Evolutionary conservation across 2,113 vertebrate species (phyloP).

Genomic region (Hippocampus mohnikei): DNA sequence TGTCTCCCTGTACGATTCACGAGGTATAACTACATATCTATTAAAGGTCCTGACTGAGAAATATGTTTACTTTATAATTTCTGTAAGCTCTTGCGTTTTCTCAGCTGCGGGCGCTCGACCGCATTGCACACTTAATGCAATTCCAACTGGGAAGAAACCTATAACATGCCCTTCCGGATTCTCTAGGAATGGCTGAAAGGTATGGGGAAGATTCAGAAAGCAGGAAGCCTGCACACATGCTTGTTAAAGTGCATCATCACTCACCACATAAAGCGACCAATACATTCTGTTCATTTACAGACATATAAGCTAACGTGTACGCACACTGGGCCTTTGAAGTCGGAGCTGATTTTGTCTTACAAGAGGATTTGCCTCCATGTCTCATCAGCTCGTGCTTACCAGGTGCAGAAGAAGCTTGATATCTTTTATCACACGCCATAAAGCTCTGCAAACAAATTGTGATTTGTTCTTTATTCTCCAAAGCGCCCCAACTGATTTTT

Average conservation of each 20-base stretch:
- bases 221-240: background rate
- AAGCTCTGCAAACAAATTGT: constrained; percentile 24
- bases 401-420: constrained; percentile 19
- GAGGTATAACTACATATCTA: background rate
- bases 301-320: constrained; percentile 10
- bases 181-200: background rate
- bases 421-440: constrained; percentile 11
- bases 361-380: constrained; percentile 41
- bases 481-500: constrained; percentile 1
- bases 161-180: background rate
- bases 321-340: constrained; percentile 1
- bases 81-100: background rate
- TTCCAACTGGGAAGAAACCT: constrained; percentile 1
- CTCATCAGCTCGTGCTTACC: constrained; percentile 22
- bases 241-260: background rate
- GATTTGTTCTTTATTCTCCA: constrained; percentile 27
- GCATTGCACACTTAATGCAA: background rate
- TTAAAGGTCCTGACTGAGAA: background rate
- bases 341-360: constrained; percentile 13
- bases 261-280: background rate
- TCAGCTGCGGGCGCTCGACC: constrained; percentile 1
- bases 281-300: constrained; percentile 4
- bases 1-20: background rate
- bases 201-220: background rate
- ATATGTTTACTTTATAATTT: background rate